A percentile compares a stretch with the other conserved stretches of the same genome.
These are phyloP conservation scores for Drosophila eohydei DNA, from an alignment of 2,888 invertebrate genomes.

Conservation along the genomic window DNA sequence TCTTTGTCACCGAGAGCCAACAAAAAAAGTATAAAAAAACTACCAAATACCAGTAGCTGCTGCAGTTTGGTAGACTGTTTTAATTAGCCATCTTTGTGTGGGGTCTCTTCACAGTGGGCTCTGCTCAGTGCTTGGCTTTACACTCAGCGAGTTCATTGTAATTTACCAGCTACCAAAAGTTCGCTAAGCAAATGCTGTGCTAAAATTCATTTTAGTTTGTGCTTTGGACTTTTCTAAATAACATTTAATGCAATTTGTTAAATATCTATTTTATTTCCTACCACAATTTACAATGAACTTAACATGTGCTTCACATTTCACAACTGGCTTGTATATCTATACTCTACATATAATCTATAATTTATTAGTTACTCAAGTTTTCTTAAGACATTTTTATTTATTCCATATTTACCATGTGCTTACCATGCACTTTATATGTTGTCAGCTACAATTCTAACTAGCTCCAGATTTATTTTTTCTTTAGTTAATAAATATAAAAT, in stretches of 20 bases:
- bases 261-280: not conserved
- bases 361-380: too few relatives aligned
- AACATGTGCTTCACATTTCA: not conserved
- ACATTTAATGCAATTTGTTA: not conserved
- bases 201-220: not conserved
- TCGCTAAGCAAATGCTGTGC: not conserved
- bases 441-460: too few relatives aligned
- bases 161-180: not conserved
- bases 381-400: not conserved
- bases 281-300: not conserved
- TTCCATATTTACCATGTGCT: not conserved
- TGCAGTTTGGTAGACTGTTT: constrained; percentile 38
- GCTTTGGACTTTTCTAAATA: not conserved
- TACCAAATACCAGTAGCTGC: constrained; percentile 65
- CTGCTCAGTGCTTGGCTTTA: not conserved
- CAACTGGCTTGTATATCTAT: too few relatives aligned
- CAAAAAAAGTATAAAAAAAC: not conserved
- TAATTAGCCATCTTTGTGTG: constrained; percentile 68
- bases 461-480: too few relatives aligned
- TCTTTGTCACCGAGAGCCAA: constrained; percentile 50
- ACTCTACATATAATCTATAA: too few relatives aligned
- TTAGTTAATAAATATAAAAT: too few relatives aligned
- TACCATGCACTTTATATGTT: too few relatives aligned
- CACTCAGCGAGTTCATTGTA: not conserved
- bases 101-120: constrained; percentile 44